A percentile compares a stretch with the other conserved stretches of the same genome.
phyloP scores from a whole-genome alignment of 2,113 vertebrate species.

The Oceanodroma tethys region DNA sequence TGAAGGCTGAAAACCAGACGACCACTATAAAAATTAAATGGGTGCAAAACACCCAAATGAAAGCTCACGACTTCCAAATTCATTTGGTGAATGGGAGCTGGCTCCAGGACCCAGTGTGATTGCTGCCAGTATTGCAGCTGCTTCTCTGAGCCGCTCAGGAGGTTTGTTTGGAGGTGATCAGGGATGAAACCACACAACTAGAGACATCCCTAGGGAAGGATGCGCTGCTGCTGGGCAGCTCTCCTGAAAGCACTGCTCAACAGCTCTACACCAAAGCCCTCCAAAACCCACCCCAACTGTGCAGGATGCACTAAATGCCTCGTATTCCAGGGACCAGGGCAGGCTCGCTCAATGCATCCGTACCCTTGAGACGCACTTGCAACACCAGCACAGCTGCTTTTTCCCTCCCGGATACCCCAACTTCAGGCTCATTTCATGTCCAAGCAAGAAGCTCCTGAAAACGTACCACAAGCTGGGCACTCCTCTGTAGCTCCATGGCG shows the following conservation, averaged over 20 bases:
- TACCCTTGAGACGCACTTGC: background rate
- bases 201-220: background rate
- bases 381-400: background rate
- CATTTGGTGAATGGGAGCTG: background rate
- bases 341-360: background rate
- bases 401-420: background rate
- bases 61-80: background rate
- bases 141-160: background rate
- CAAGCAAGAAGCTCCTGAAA: background rate
- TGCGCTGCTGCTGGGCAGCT: accelerated
- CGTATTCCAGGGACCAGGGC: background rate
- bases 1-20: background rate
- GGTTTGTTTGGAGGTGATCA: background rate
- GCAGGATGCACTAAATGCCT: background rate
- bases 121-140: background rate
- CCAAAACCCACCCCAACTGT: background rate
- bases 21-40: background rate
- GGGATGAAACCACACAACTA: background rate
- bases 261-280: background rate
- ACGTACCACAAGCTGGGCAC: slow-evolving; percentile 83
- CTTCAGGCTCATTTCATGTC: background rate
- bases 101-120: background rate
- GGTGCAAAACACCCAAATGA: background rate
- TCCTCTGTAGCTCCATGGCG: slow-evolving; percentile 93
- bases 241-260: background rate